Conservation (phyloP, 2,888 invertebrate species). For the Limnephilus rhombicus region DNA sequence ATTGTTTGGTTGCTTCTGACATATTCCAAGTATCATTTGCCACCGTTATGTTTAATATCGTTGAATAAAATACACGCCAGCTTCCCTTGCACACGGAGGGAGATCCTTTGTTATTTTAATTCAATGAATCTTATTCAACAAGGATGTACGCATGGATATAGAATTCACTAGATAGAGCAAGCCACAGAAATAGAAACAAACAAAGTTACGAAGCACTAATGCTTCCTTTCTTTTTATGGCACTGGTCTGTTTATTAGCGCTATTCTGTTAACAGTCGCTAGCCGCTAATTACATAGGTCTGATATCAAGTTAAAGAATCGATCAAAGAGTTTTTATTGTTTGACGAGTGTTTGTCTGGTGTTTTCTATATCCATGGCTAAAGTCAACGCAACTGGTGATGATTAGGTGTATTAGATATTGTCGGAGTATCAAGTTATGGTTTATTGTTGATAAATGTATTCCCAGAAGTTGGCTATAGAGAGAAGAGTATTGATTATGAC, state of each 20-base stretch:
- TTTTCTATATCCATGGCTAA: not conserved
- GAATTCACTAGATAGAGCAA: not conserved
- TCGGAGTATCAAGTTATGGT: not conserved
- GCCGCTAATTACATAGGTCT: not conserved
- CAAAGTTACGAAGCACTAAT: not conserved
- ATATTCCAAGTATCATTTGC: not conserved
- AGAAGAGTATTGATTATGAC: slow-evolving; percentile 47
- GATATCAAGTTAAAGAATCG: not conserved
- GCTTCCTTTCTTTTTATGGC: not conserved
- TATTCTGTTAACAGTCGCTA: not conserved
- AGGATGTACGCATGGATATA: not conserved
- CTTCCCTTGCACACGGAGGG: slow-evolving; percentile 28
- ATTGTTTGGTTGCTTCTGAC: slow-evolving; percentile 32
- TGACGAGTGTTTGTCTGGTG: not conserved
- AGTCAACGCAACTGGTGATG: not conserved
- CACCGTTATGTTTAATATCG: slow-evolving; percentile 18
- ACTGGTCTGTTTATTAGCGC: not conserved
- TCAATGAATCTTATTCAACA: slow-evolving; percentile 17
- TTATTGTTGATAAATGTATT: not conserved
- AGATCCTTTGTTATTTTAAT: slow-evolving; percentile 25
- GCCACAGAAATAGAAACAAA: not conserved
- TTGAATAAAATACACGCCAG: slow-evolving; percentile 27
- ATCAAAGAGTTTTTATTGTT: not conserved
- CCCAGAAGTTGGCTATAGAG: not conserved
- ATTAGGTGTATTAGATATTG: not conserved